Evolutionary conservation across 2,797 vertebrate genomes (phyloP).

Genomic region (Eremophila alpestris): DNA sequence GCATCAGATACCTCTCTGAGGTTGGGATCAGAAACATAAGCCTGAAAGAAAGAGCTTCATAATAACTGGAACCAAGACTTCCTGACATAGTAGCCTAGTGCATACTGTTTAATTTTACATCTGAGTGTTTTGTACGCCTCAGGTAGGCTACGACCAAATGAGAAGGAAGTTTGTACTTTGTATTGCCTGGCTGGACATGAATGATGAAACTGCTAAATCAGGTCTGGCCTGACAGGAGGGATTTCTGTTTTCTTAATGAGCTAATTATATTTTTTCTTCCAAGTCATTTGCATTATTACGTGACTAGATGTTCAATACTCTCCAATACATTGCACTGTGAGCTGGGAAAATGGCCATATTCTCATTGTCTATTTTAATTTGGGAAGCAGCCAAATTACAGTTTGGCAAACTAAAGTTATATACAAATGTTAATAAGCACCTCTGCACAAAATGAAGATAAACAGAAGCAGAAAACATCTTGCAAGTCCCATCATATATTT

Average conservation of each 20-base stretch:
- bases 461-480: background rate
- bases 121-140: background rate
- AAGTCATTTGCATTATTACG: background rate
- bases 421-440: background rate
- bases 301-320: background rate
- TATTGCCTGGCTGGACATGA: background rate
- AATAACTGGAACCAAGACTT: background rate
- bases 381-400: slow-evolving; percentile 2
- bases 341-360: background rate
- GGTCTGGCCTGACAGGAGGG: background rate
- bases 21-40: background rate
- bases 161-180: background rate
- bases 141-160: background rate
- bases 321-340: background rate
- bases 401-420: background rate
- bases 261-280: slow-evolving; percentile 29
- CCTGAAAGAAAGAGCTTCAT: background rate
- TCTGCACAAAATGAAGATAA: background rate
- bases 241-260: slow-evolving; percentile 39
- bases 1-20: background rate
- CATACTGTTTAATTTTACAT: background rate
- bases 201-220: slow-evolving; percentile 12
- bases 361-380: background rate
- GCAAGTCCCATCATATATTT: background rate
- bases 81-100: background rate